These are phyloP conservation scores for Diachrysia chrysitis DNA, from an alignment of 2,888 invertebrate species.

Conservation along the genomic window DNA sequence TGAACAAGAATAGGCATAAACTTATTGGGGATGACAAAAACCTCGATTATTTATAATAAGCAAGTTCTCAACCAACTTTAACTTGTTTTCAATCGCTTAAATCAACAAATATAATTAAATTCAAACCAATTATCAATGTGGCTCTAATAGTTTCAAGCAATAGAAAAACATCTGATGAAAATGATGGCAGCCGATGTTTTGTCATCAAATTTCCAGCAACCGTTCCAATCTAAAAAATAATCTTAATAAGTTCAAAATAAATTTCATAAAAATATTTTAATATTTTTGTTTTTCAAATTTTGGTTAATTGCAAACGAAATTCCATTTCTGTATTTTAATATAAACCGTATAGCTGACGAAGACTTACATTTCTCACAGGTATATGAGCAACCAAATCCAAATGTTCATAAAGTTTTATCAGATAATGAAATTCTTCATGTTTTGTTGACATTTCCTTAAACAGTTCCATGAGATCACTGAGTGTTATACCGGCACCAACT, in stretches of 20 bases:
- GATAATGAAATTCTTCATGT: slow-evolving; percentile 88
- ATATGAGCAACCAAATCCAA: slow-evolving; percentile 92
- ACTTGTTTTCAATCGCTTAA: no score
- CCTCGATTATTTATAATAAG: no score
- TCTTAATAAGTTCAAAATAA: background rate
- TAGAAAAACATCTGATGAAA: slow-evolving; percentile 91
- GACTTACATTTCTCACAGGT: slow-evolving; percentile 92
- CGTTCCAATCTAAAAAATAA: slow-evolving; percentile 85
- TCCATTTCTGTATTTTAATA: no score
- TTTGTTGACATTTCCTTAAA: slow-evolving; percentile 74
- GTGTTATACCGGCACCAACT: slow-evolving; percentile 90
- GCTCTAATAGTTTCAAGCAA: slow-evolving; percentile 89
- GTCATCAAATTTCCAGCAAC: slow-evolving; percentile 92
- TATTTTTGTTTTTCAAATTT: no score
- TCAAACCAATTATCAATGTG: slow-evolving; percentile 84
- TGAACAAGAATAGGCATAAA: no score
- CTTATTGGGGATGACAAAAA: no score
- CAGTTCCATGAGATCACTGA: slow-evolving; percentile 88
- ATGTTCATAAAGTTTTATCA: slow-evolving; percentile 90
- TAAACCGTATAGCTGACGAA: background rate
- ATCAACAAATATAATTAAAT: slow-evolving; percentile 25
- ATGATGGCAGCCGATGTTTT: slow-evolving; percentile 90
- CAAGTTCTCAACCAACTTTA: no score
- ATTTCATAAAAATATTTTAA: background rate
- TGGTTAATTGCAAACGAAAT: no score